phyloP scores from a whole-genome alignment of 2,113 vertebrate species.

The Mobula hypostoma region DNA sequence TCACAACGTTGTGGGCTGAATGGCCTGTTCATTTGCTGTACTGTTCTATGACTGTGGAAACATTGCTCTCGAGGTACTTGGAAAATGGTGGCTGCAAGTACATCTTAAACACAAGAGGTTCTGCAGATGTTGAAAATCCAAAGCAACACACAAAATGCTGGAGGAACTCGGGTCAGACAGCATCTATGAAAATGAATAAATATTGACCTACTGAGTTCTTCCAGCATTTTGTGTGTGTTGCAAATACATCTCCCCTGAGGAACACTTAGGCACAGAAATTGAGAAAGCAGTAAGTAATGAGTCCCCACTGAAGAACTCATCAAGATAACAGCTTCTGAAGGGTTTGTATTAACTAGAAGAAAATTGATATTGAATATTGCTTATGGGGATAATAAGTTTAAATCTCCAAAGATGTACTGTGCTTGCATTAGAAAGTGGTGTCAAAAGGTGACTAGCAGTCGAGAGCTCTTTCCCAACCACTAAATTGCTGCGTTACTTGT shows the following conservation, averaged over 20 bases:
- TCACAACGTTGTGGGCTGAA: too few species aligned
- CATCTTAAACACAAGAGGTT: too few species aligned
- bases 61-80: background rate
- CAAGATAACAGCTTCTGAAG: slow-evolving; percentile 28
- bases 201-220: too few species aligned
- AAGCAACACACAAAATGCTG: too few species aligned
- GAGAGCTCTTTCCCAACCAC: background rate
- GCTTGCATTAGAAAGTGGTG: slow-evolving; percentile 29
- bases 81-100: too few species aligned
- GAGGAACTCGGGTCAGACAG: too few species aligned
- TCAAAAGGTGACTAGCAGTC: background rate
- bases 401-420: background rate
- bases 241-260: background rate
- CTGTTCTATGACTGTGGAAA: background rate
- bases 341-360: slow-evolving; percentile 35
- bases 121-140: too few species aligned
- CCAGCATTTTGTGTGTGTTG: background rate
- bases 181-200: too few species aligned
- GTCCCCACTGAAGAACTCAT: background rate
- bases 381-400: slow-evolving; percentile 27
- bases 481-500: slow-evolving; percentile 26
- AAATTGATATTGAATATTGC: slow-evolving; percentile 37
- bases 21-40: too few species aligned
- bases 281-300: slow-evolving; percentile 8
- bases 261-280: background rate